phyloP scores from a whole-genome alignment of 2,113 vertebrate genomes.

The Vidua macroura region DNA sequence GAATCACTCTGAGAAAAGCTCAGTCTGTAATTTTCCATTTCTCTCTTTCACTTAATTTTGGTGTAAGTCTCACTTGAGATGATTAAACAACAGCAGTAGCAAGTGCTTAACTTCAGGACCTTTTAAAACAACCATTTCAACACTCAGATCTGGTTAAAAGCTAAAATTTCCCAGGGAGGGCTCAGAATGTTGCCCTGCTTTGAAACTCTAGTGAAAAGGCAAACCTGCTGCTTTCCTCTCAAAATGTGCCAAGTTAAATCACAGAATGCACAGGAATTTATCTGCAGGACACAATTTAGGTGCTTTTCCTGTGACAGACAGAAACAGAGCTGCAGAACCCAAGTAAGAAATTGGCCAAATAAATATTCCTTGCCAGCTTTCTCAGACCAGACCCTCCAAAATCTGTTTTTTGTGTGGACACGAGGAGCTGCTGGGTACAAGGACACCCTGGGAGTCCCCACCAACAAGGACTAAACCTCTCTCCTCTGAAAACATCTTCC shows the following conservation, averaged over 20 bases:
- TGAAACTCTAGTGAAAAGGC: background rate
- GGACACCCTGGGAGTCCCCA: background rate
- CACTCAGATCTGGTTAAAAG: background rate
- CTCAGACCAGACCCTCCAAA: background rate
- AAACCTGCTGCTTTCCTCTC: background rate
- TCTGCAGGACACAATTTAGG: background rate
- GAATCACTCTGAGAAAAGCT: background rate
- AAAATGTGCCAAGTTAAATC: background rate
- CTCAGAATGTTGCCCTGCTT: background rate
- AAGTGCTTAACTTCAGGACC: constrained; percentile 16
- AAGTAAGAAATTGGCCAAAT: background rate
- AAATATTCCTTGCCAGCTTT: background rate
- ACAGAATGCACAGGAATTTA: background rate
- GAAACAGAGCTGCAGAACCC: background rate
- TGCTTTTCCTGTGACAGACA: background rate
- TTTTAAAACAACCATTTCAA: background rate
- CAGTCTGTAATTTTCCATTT: background rate
- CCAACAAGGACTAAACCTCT: background rate
- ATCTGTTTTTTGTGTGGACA: background rate
- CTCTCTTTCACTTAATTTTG: constrained; percentile 32
- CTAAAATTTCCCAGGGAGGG: background rate
- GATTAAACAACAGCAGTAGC: background rate
- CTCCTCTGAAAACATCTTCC: background rate
- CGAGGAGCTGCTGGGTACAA: accelerated
- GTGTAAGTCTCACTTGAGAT: background rate